Conservation (phyloP, 2,888 invertebrate species). For the Caenorhabditis imperialis region DNA sequence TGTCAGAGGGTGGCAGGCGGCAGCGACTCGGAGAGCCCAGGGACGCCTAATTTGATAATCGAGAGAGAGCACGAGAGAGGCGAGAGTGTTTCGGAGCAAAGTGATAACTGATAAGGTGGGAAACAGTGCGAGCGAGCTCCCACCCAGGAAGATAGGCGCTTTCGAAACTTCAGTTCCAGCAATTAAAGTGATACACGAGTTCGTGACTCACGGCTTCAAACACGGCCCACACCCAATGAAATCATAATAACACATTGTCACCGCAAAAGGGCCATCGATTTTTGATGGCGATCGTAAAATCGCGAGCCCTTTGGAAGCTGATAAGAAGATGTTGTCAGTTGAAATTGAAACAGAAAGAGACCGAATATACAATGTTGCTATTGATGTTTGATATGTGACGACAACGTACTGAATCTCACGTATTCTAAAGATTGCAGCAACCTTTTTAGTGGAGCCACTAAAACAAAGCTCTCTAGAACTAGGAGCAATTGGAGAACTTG, state of each 20-base stretch:
- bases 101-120: slow-evolving; percentile 27
- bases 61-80: slow-evolving; percentile 35
- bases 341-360: slow-evolving; percentile 13
- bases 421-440: slow-evolving; percentile 1
- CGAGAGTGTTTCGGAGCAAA: slow-evolving; percentile 44
- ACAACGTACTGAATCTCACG: slow-evolving; percentile 10
- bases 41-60: slow-evolving; percentile 52
- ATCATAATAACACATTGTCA: slow-evolving; percentile 31
- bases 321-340: slow-evolving; percentile 44
- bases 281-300: slow-evolving; percentile 47
- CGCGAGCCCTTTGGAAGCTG: slow-evolving; percentile 16
- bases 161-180: not conserved
- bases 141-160: slow-evolving; percentile 3
- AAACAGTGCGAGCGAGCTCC: slow-evolving; percentile 14
- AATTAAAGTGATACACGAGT: not conserved
- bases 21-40: slow-evolving; percentile 40
- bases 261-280: slow-evolving; percentile 29
- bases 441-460: not conserved
- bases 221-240: no score
- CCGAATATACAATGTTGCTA: slow-evolving; percentile 40
- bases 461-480: not conserved
- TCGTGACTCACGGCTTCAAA: not conserved
- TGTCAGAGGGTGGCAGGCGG: slow-evolving; percentile 46
- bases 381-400: slow-evolving; percentile 52
- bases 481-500: no score